Base-by-base conservation (phyloP, 1,140 invertebrate species). In the Ruditapes philippinarum region DNA sequence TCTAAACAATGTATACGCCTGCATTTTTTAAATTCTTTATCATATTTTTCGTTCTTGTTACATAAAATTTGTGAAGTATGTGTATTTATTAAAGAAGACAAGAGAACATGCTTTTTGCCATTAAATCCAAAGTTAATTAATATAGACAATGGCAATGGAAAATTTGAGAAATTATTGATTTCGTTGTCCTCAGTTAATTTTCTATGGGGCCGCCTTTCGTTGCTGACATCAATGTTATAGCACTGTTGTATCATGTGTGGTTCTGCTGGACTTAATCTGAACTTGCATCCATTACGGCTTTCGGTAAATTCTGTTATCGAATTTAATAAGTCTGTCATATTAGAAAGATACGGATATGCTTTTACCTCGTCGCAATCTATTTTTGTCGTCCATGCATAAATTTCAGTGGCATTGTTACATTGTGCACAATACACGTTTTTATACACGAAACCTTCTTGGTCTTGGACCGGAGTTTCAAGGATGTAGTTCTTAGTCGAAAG, bases 361-460 rank as follows among this genome's bases (percentile, higher is more conserved):
- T 80, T 40, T 74, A 11, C 81, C 38, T 81, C 33, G 79, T 78
- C 91, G 90, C 9, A 92, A 81, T 89, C 96, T 96, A 54, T 89
- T 89, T 33, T 96, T 73, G 74, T 95, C 76, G 83, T 96, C 96
- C 42, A 96, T 3, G 91, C 82, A 1, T 74, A 86, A 17, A 90
- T 68, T 12, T 84, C 89, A 2, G 90, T 89, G 1, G 95, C 96
- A 25, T 95, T 91, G 89, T 97, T 96, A 91, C 97, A 97, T 14
- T 96, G 88, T 5, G 97, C 97, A 91, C 97, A 97, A 89, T 97
- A 96, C 0, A 95, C 91, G 89, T 97, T 97, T 88, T 96, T 94
- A 92, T 96, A 97, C 0, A 96, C 97, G 45, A 96, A 87, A 2
- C 96, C 95, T 9, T 91, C 91, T 25, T 91, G 31, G 87, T 96